phyloP scores from a whole-genome alignment of 1,140 invertebrate genomes.

The Caenorhabditis briggsae region DNA sequence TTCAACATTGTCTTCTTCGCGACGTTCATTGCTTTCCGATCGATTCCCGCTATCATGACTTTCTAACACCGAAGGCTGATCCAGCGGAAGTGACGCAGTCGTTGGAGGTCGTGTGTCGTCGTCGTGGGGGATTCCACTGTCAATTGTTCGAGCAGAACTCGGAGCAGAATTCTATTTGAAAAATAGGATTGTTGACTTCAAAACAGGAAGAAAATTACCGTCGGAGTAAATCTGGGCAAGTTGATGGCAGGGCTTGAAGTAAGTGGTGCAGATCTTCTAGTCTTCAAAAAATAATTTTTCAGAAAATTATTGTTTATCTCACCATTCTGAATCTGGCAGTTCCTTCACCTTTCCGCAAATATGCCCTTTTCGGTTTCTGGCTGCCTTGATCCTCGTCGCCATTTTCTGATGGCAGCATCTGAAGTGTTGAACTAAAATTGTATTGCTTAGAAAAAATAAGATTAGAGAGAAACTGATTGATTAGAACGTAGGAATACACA shows the following conservation, averaged over 20 bases:
- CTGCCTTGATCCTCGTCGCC: background rate
- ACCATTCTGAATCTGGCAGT: constrained; percentile 36
- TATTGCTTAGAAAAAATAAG: too few species aligned
- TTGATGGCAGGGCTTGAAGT: background rate
- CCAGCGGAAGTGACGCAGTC: constrained; percentile 28
- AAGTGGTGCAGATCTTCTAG: background rate
- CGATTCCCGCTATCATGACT: too few species aligned
- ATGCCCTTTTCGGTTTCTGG: background rate
- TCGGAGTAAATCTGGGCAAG: constrained; percentile 7
- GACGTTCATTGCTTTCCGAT: background rate
- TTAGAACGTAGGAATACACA: too few species aligned
- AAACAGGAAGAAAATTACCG: background rate
- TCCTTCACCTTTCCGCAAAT: constrained; percentile 32
- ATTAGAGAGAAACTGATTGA: too few species aligned
- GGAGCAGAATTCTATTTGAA: background rate
- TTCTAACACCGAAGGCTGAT: background rate
- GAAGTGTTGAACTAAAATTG: too few species aligned
- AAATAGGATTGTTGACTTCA: background rate
- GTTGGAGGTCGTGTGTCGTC: constrained; percentile 34
- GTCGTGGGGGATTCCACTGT: constrained; percentile 38
- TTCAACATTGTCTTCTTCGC: background rate
- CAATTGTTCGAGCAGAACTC: constrained; percentile 1
- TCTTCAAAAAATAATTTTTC: background rate
- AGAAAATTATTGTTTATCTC: background rate
- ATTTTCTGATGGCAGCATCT: background rate